These are phyloP conservation scores for Galagoides demidoff DNA, from an alignment of 2,797 vertebrate species.

Conservation along the genomic window DNA sequence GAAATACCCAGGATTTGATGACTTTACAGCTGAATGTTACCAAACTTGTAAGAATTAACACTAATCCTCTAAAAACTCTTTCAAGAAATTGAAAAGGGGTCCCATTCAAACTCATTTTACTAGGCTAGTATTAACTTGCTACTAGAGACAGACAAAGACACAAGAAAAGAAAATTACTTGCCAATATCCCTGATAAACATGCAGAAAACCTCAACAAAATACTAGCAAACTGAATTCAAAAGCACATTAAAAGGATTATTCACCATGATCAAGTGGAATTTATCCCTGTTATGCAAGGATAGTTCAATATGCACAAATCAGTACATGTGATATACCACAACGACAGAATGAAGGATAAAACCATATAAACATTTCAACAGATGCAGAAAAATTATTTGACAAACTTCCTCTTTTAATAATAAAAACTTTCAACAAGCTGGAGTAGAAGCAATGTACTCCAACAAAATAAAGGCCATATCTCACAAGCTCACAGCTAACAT, in stretches of 20 bases:
- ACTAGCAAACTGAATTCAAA: background rate
- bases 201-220: background rate
- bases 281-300: background rate
- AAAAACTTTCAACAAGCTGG: background rate
- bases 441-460: background rate
- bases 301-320: background rate
- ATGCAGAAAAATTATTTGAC: background rate
- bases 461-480: background rate
- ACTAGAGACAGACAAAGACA: background rate
- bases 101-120: background rate
- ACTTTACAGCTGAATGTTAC: background rate
- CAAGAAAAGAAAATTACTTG: background rate
- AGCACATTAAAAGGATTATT: background rate
- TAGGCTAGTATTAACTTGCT: background rate
- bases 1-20: background rate
- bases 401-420: background rate
- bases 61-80: background rate
- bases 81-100: background rate
- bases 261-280: background rate
- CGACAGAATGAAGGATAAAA: background rate
- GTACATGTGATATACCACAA: background rate
- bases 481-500: background rate
- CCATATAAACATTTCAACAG: background rate
- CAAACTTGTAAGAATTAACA: background rate
- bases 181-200: background rate